Evolutionary conservation across 2,888 invertebrate species (phyloP), one percentile per base, ranked within the genome.

Genomic region (Ophion costatus): DNA sequence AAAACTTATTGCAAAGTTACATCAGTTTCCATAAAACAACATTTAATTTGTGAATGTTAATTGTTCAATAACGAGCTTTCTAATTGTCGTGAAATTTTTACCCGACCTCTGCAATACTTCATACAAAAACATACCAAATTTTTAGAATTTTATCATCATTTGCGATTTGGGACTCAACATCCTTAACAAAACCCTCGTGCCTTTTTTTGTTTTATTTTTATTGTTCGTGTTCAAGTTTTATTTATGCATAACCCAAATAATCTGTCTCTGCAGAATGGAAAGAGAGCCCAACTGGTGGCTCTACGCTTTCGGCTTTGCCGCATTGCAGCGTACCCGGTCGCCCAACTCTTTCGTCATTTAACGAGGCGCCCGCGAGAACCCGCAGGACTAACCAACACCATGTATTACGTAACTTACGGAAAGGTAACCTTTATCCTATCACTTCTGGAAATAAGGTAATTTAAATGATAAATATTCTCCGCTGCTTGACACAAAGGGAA

Each of bases 181-280:
- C n/a, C n/a, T n/a, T 67, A 61, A 56, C 61, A 71, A 66, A 75
- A 70, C 59, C 45, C 61, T 64, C 75, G 17, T 11, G 17, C 59
- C 51, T 61, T 59, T 69, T 77, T 24, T 59, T 42, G 29, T 76
- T 51, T 57, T 51, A 69, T 45, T 45, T 61, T 66, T 33, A 77
- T 84, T 78, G 64, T 78, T 85, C 76, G 82, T 76, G 79, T 80
- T 80, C 57, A 73, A 85, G 79, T 76, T 76, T 82, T 76, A 82
- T 82, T 85, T 76, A 82, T 85, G 82, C 85, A 82, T 80, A 76
- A 80, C 67, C 67, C 38, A 82, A 85, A 85, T 76, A 71, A 80
- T 66, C 17, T 20, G 76, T 38, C 75, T 85, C 84, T 59, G 56
- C 76, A 22, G 76, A 33, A 61, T 81, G 63, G 64, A 75, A 85